These are phyloP conservation scores for Spermophilus dauricus DNA, from an alignment of 2,113 vertebrate genomes.

Conservation along the genomic window DNA sequence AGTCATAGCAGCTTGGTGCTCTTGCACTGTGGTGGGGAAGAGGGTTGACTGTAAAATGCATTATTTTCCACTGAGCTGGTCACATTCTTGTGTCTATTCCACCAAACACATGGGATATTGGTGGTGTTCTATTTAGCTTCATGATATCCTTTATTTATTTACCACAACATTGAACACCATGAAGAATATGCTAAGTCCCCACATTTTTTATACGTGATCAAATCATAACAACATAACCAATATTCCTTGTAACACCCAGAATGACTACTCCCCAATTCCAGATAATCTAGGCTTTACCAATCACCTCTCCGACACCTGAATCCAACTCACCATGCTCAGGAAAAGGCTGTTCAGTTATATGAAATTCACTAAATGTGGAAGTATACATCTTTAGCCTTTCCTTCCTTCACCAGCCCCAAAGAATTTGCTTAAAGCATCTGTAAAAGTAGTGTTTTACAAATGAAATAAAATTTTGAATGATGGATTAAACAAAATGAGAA, in stretches of 20 bases:
- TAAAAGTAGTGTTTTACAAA: constrained; percentile 39
- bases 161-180: neutral
- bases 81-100: neutral
- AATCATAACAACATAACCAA: neutral
- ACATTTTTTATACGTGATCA: neutral
- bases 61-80: neutral
- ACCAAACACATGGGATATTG: neutral
- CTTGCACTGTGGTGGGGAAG: neutral
- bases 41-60: neutral
- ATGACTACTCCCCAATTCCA: neutral
- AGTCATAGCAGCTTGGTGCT: neutral
- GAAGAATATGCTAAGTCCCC: neutral
- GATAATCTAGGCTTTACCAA: neutral
- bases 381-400: neutral
- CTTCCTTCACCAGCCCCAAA: neutral
- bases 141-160: neutral
- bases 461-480: constrained; percentile 50
- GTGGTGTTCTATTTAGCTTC: neutral
- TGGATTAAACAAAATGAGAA: constrained; percentile 46
- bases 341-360: neutral
- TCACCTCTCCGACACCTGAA: neutral
- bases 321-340: neutral
- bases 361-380: neutral
- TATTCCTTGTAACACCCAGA: neutral
- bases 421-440: neutral